Percentiles rank a stretch among this genome's conserved stretches.
phyloP scores from a whole-genome alignment of 2,797 vertebrate species.

The Melanotaenia boesemani region DNA sequence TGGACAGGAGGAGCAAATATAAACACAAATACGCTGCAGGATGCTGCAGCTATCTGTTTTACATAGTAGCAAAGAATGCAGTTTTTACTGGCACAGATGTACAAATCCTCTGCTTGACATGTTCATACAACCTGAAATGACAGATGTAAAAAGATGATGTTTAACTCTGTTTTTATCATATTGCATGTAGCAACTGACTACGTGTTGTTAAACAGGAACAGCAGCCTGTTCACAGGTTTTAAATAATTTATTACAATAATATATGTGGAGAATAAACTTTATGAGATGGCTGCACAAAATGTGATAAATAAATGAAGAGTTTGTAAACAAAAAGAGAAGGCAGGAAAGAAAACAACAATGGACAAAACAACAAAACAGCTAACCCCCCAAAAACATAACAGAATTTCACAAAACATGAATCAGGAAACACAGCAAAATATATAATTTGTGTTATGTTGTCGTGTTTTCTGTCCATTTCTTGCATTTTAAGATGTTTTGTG shows the following conservation, averaged over 20 bases:
- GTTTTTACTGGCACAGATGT: neutral
- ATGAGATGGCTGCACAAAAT: neutral
- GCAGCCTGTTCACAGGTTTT: neutral
- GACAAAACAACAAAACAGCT: neutral
- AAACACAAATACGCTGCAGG: constrained; percentile 10
- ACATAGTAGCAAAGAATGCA: constrained; percentile 1
- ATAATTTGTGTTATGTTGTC: neutral
- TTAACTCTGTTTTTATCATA: neutral
- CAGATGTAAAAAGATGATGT: neutral
- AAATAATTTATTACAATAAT: neutral
- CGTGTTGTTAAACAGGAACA: neutral
- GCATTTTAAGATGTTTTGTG: neutral
- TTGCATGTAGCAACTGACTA: neutral
- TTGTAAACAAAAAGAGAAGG: neutral
- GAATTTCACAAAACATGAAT: neutral
- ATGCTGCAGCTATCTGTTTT: constrained; percentile 18
- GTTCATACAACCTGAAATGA: neutral
- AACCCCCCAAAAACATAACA: neutral
- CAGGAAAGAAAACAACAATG: neutral
- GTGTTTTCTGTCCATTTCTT: neutral
- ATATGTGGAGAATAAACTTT: neutral
- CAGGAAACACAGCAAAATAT: neutral
- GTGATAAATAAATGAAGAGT: neutral
- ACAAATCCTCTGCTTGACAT: constrained; percentile 8
- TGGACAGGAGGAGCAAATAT: constrained; percentile 17